Conservation (phyloP, 2,113 vertebrate species). For the Machaerirhynchus nigripectus region DNA sequence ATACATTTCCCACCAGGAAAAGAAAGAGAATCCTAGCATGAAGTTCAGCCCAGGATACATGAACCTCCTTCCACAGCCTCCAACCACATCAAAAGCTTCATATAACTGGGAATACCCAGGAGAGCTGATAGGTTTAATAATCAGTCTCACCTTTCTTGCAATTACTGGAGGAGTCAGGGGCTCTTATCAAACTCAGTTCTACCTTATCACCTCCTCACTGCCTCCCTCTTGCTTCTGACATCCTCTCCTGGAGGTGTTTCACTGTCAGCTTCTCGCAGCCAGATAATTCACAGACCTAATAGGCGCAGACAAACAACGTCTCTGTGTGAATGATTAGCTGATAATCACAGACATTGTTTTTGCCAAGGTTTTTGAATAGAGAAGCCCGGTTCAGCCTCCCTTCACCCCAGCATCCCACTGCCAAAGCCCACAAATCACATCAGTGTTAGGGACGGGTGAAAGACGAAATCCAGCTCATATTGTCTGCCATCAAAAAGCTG, state of each 20-base stretch:
- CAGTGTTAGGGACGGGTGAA: neutral
- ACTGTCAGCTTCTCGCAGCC: neutral
- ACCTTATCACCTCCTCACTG: neutral
- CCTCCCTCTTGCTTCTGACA: neutral
- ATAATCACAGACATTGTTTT: constrained; percentile 17
- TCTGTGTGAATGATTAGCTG: constrained; percentile 60
- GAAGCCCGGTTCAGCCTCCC: neutral
- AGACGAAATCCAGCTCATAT: constrained; percentile 23
- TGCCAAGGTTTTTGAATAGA: constrained; percentile 39
- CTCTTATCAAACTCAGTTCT: neutral
- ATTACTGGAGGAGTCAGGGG: neutral
- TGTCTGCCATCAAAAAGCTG: constrained; percentile 50
- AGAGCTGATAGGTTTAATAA: neutral
- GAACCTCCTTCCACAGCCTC: neutral
- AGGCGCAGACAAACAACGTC: constrained; percentile 14
- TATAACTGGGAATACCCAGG: neutral
- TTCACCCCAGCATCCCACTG: neutral
- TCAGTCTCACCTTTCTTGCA: neutral
- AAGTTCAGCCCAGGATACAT: neutral
- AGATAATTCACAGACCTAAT: neutral
- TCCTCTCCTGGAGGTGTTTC: constrained; percentile 6
- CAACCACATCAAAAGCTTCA: neutral
- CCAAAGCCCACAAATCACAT: constrained; percentile 28
- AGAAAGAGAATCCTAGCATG: neutral
- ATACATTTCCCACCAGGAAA: neutral